Evolutionary conservation across 2,797 vertebrate species (phyloP).

Genomic region (Salarias fasciatus): DNA sequence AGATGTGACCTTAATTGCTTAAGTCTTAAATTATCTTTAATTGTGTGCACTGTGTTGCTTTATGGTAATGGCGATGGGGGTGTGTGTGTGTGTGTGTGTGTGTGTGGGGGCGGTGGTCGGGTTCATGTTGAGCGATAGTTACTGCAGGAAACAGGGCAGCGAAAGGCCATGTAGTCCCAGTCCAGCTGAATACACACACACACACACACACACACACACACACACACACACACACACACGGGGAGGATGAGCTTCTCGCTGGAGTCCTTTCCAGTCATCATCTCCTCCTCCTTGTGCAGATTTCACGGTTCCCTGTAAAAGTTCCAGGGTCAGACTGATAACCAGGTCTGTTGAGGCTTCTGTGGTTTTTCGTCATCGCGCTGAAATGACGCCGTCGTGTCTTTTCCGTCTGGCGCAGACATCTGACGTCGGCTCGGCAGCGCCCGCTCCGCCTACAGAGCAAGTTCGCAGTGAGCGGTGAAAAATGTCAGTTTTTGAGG

Average conservation of each 20-base stretch:
- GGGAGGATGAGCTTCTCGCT: conserved; percentile 28
- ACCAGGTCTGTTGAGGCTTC: conserved; percentile 29
- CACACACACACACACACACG: conserved; percentile 1
- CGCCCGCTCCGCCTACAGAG: neutral
- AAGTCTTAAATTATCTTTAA: conserved; percentile 89
- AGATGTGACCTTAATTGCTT: conserved; percentile 85
- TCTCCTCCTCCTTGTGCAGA: conserved; percentile 14
- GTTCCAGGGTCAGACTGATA: conserved; percentile 25
- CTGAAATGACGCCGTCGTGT: neutral
- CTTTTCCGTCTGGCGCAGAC: neutral
- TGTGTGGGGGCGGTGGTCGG: conserved; percentile 27
- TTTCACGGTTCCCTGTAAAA: conserved; percentile 18
- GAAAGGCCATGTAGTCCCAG: conserved; percentile 62
- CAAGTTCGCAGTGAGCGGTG: neutral
- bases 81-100: conserved; percentile 24
- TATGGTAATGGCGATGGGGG: conserved; percentile 71
- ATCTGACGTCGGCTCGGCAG: conserved; percentile 2
- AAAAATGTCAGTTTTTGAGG: neutral
- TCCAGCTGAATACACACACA: conserved; percentile 71
- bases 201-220: conserved; percentile 30
- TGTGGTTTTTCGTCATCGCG: conserved; percentile 16
- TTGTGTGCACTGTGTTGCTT: conserved; percentile 79
- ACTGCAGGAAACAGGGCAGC: conserved; percentile 69
- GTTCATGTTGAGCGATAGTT: conserved; percentile 63
- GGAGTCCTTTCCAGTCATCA: conserved; percentile 46